Conservation (phyloP, 2,113 vertebrate species). For the Cochlearius cochlearius region DNA sequence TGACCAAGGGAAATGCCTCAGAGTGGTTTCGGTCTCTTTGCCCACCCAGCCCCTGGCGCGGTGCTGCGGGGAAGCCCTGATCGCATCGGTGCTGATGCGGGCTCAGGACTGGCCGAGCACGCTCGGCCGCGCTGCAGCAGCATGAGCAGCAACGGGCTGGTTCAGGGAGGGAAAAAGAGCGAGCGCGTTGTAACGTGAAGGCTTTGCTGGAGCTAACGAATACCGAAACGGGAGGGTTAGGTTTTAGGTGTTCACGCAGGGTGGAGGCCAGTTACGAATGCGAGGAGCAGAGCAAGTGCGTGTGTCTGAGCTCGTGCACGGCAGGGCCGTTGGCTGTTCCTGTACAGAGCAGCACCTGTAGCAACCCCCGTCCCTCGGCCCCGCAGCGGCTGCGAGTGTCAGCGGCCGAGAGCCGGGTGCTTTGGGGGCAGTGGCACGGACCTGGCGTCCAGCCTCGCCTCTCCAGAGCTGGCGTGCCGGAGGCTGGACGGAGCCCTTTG, state of each 20-base stretch:
- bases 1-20: neutral
- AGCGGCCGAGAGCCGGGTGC: neutral
- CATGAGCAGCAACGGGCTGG: neutral
- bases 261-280: neutral
- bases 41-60: neutral
- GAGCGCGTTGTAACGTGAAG: neutral
- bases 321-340: neutral
- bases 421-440: neutral
- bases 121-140: neutral
- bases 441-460: neutral
- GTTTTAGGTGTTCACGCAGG: neutral
- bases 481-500: neutral
- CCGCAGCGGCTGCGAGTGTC: neutral
- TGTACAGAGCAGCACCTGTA: neutral
- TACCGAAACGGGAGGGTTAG: neutral
- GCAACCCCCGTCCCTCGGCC: neutral
- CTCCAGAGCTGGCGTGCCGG: neutral
- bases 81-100: neutral
- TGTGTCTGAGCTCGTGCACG: accelerated
- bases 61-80: neutral
- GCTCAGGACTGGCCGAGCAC: neutral
- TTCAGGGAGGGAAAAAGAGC: neutral
- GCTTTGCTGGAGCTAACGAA: neutral
- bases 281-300: neutral
- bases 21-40: neutral